phyloP scores from a whole-genome alignment of 2,113 vertebrate genomes.

The Phrynosoma platyrhinos region DNA sequence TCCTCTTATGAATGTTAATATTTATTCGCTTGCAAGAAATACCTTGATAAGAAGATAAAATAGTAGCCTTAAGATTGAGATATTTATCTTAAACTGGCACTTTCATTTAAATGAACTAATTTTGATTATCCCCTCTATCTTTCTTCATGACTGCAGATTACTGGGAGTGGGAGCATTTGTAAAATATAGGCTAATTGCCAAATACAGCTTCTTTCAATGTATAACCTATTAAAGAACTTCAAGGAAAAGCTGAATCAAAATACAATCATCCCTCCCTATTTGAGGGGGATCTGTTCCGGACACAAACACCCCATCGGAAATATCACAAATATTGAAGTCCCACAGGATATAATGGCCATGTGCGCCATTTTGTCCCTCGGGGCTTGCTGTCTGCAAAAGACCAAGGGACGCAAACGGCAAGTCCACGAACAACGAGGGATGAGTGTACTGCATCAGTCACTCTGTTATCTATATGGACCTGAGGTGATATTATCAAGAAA shows the following conservation, averaged over 20 bases:
- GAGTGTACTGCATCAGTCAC: neutral
- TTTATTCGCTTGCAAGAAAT: neutral
- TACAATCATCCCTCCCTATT: too few relatives aligned
- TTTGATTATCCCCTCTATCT: neutral
- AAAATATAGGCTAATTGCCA: neutral
- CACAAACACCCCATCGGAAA: too few relatives aligned
- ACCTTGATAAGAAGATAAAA: neutral
- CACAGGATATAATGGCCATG: too few relatives aligned
- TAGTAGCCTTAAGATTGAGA: neutral
- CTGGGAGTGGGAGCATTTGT: neutral
- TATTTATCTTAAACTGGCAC: neutral
- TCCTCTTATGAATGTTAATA: conserved; percentile 2
- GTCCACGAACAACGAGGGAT: too few relatives aligned
- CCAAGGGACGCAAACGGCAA: too few relatives aligned
- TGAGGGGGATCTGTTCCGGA: too few relatives aligned
- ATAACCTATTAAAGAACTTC: neutral
- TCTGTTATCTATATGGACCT: neutral
- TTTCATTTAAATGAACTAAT: neutral
- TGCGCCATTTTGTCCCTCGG: too few relatives aligned
- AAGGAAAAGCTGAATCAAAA: neutral
- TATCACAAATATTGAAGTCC: too few relatives aligned
- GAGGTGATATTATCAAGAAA: neutral
- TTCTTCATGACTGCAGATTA: neutral
- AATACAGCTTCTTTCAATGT: neutral
- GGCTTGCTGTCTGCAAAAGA: too few relatives aligned